These are phyloP conservation scores for Luscinia luscinia DNA, from an alignment of 2,797 vertebrate species.

Conservation along the genomic window DNA sequence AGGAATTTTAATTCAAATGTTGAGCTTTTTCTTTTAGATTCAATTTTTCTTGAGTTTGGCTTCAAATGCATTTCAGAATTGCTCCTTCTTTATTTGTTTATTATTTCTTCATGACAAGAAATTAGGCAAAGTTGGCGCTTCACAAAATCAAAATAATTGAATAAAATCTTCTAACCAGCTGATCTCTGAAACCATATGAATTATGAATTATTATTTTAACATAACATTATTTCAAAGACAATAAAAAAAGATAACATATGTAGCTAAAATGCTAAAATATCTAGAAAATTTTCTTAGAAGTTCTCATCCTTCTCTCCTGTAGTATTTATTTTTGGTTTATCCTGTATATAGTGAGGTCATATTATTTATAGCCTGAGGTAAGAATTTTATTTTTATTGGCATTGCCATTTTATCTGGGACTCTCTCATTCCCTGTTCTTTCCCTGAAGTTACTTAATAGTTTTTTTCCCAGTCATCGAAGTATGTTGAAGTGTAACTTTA, in stretches of 20 bases:
- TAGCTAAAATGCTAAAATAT: not conserved
- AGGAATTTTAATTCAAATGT: not conserved
- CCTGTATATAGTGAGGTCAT: not conserved
- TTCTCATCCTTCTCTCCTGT: not conserved
- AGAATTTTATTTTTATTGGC: not conserved
- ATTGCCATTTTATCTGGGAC: not conserved
- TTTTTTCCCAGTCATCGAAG: not conserved
- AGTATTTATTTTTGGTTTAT: not conserved
- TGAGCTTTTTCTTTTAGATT: not conserved
- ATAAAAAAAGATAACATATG: too few relatives aligned
- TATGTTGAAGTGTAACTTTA: not conserved
- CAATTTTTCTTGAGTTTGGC: not conserved
- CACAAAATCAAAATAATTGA: not conserved
- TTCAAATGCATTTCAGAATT: not conserved
- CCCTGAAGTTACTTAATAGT: not conserved
- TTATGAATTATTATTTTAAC: not conserved
- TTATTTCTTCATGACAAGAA: not conserved
- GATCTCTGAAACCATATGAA: not conserved
- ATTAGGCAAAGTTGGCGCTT: not conserved
- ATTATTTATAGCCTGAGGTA: not conserved
- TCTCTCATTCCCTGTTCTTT: not conserved
- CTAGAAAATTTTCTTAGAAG: not conserved
- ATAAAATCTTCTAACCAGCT: not conserved
- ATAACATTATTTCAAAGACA: not conserved
- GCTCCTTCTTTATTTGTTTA: not conserved